Evolutionary conservation across 2,113 vertebrate genomes (phyloP).

Genomic region (Campylomormyrus numenius): DNA sequence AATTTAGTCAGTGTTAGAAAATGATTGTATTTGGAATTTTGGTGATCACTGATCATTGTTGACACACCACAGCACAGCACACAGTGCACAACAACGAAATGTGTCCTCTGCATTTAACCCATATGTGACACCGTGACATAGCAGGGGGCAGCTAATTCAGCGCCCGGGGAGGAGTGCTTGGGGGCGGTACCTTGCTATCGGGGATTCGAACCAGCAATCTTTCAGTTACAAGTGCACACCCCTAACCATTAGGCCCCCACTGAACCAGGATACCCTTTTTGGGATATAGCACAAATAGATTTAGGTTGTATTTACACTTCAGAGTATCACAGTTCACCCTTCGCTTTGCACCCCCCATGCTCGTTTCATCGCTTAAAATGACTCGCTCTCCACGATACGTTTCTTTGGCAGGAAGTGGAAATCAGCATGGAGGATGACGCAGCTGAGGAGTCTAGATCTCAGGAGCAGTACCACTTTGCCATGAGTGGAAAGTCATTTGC

Average conservation of each 20-base stretch:
- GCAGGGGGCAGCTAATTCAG: too few species aligned
- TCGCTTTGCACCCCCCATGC: neutral
- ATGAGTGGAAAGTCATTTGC: slow-evolving; percentile 95
- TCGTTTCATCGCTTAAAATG: neutral
- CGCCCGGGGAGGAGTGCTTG: too few species aligned
- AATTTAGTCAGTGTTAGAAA: neutral
- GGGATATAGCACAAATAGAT: neutral
- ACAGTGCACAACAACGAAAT: too few species aligned
- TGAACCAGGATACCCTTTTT: neutral
- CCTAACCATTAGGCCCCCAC: too few species aligned
- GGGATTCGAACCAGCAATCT: too few species aligned
- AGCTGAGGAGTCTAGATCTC: slow-evolving; percentile 58
- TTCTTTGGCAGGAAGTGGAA: slow-evolving; percentile 65
- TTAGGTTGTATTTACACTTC: neutral
- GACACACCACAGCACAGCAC: too few species aligned
- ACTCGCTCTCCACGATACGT: too few species aligned
- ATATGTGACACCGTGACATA: too few species aligned
- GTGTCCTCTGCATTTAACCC: too few species aligned
- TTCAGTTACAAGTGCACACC: too few species aligned
- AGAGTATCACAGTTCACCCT: neutral
- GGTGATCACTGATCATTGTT: too few species aligned
- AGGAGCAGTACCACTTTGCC: slow-evolving; percentile 82
- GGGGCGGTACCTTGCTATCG: too few species aligned
- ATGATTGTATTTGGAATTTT: neutral
- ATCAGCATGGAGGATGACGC: slow-evolving; percentile 72